A percentile compares a stretch with the other conserved stretches of the same genome.
These are phyloP conservation scores for Malurus melanocephalus DNA, from an alignment of 2,113 vertebrate species.

Conservation along the genomic window DNA sequence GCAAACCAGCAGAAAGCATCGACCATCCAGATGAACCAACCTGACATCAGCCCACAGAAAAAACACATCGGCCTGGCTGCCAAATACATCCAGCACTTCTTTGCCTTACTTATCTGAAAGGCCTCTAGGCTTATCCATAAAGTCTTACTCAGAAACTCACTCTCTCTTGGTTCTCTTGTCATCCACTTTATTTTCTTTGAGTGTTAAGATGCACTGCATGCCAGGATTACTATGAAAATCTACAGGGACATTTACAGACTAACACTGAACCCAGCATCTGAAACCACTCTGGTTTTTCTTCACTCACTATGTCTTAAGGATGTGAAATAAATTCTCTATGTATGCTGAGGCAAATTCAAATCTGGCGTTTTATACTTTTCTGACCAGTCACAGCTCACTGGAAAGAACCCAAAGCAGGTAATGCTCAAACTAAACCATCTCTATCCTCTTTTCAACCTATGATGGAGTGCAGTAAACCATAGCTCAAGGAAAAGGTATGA, in stretches of 20 bases:
- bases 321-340: background rate
- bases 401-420: background rate
- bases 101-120: background rate
- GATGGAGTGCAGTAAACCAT: background rate
- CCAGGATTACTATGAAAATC: background rate
- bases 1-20: background rate
- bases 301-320: background rate
- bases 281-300: background rate
- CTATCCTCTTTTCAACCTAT: background rate
- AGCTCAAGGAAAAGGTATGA: background rate
- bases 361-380: background rate
- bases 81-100: background rate
- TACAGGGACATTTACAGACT: background rate
- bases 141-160: background rate
- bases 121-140: background rate
- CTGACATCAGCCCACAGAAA: background rate
- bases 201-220: background rate
- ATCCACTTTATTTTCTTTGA: background rate
- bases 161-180: background rate
- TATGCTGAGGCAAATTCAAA: background rate
- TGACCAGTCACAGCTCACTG: background rate
- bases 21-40: background rate
- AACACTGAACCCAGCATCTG: background rate
- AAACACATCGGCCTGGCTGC: background rate
- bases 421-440: background rate